Conservation (phyloP, 2,888 invertebrate genomes). For the Erebia epiphron region DNA sequence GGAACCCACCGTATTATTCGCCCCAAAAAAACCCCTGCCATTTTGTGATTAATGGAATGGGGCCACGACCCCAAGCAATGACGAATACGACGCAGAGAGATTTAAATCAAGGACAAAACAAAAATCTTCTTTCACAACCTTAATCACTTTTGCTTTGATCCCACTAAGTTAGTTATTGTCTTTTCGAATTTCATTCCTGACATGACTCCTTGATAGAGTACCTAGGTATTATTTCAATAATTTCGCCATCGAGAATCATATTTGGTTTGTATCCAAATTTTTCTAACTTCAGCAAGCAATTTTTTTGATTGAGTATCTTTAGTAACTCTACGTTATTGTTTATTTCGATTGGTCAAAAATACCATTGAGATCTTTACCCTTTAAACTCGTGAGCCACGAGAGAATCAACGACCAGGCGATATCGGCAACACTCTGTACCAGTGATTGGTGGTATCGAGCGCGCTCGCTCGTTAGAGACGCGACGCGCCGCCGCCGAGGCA, state of each 20-base stretch:
- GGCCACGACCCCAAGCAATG: too few species aligned
- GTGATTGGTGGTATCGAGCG: slow-evolving; percentile 56
- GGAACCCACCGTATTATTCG: too few species aligned
- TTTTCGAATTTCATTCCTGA: slow-evolving; percentile 28
- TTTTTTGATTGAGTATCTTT: too few species aligned
- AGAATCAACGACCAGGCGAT: background rate
- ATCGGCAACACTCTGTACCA: slow-evolving; percentile 45
- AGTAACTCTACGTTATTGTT: too few species aligned
- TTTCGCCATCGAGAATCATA: background rate
- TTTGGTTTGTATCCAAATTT: slow-evolving; percentile 1
- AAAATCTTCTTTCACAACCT: slow-evolving; percentile 38
- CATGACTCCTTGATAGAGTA: background rate
- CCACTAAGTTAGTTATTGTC: slow-evolving; percentile 19
- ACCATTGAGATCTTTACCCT: too few species aligned
- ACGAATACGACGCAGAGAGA: background rate
- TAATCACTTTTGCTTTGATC: slow-evolving; percentile 39
- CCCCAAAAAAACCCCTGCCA: too few species aligned
- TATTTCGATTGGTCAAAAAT: too few species aligned
- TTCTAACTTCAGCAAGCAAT: background rate
- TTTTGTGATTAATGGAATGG: too few species aligned
- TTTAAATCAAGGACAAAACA: slow-evolving; percentile 36
- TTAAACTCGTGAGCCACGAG: too few species aligned
- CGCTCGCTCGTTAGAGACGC: slow-evolving; percentile 52
- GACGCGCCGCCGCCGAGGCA: slow-evolving; percentile 45
- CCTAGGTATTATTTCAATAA: background rate